A percentile compares a stretch with the other conserved stretches of the same genome.
Conservation (phyloP, 2,113 vertebrate genomes). For the Oenanthe oenanthe region DNA sequence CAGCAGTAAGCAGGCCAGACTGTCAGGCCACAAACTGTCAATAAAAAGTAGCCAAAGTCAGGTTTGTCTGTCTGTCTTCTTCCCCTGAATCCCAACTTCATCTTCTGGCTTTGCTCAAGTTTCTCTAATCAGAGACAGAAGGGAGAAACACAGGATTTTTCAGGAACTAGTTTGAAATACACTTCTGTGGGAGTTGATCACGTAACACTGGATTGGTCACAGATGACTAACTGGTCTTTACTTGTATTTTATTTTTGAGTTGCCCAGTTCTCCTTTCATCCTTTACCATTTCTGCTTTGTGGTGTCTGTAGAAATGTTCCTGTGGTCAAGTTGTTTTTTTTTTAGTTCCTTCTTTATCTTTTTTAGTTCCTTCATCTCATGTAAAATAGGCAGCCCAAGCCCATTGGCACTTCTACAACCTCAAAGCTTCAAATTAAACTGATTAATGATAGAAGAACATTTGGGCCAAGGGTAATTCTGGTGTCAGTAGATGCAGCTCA, state of each 20-base stretch:
- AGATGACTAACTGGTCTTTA: slow-evolving; percentile 7
- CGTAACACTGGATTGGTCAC: neutral
- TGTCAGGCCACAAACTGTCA: neutral
- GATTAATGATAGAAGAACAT: neutral
- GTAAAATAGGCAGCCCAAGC: neutral
- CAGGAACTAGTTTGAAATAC: neutral
- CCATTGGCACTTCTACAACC: neutral
- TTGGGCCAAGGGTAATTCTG: neutral
- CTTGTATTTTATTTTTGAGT: neutral
- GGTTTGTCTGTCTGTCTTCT: neutral
- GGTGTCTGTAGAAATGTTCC: slow-evolving; percentile 18
- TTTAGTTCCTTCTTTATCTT: neutral
- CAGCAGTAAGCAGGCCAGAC: neutral
- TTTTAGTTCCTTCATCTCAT: slow-evolving; percentile 18
- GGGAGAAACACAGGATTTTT: neutral
- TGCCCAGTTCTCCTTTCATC: slow-evolving; percentile 30
- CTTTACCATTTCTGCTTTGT: slow-evolving; percentile 19
- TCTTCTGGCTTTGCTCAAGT: neutral
- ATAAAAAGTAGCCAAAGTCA: neutral
- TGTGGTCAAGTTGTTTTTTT: neutral
- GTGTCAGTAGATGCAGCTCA: neutral
- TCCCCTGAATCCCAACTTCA: neutral
- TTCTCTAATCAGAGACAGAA: neutral
- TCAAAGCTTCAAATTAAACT: neutral
- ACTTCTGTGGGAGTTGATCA: neutral